These are phyloP conservation scores for Ceratina australensis DNA, from an alignment of 1,140 invertebrate species.

Conservation along the genomic window DNA sequence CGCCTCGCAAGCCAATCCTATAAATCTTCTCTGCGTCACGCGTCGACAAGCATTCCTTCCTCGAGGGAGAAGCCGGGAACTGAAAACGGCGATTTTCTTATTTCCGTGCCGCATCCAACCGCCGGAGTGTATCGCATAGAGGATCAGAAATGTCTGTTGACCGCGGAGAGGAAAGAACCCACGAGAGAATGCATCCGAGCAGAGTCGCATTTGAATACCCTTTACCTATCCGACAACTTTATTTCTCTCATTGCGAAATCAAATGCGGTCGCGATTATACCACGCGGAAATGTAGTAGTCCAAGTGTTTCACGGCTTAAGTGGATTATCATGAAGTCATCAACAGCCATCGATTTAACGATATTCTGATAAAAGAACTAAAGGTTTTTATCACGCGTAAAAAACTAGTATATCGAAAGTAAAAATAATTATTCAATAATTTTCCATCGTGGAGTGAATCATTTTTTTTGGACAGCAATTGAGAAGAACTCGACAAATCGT, in stretches of 20 bases:
- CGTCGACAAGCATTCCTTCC: conserved; percentile 1
- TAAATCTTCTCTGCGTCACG: conserved; percentile 40
- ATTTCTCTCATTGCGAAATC: conserved; percentile 4
- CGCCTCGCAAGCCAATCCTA: conserved; percentile 32
- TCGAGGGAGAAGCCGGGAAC: background rate
- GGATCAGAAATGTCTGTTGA: conserved; percentile 1
- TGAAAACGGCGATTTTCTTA: conserved; percentile 35
- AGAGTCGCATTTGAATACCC: background rate
- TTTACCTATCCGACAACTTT: background rate
- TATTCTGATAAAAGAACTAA: no score
- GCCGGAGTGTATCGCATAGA: background rate
- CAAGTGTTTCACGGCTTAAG: background rate
- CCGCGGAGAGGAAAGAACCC: background rate
- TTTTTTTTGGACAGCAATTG: background rate
- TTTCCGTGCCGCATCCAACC: conserved; percentile 14
- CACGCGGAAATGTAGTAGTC: background rate
- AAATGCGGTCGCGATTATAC: background rate
- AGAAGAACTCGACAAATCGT: background rate
- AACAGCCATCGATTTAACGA: no score
- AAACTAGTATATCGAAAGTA: no score
- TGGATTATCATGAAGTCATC: no score
- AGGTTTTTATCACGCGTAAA: no score
- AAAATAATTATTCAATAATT: no score
- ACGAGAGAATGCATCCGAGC: background rate
- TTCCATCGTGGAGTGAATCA: background rate